phyloP scores from a whole-genome alignment of 1,140 invertebrate genomes.

The Panonychus citri region DNA sequence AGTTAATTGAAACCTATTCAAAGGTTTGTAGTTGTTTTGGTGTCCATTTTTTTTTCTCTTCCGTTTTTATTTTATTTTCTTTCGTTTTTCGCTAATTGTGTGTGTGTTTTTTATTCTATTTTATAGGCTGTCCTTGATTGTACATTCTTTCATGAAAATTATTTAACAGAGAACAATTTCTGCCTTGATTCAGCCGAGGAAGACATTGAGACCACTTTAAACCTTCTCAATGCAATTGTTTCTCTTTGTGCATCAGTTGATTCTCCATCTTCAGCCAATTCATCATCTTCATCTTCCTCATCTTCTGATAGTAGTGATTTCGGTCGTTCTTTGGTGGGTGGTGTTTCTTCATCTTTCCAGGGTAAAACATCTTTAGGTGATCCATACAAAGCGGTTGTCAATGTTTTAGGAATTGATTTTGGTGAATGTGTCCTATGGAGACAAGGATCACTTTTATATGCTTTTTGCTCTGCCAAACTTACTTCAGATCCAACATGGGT shows the following conservation, averaged over 20 bases:
- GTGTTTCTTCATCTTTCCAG: neutral
- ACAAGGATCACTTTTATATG: conserved; percentile 4
- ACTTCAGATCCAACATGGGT: neutral
- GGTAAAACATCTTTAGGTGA: neutral
- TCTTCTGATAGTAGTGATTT: too few relatives aligned
- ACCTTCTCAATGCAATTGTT: neutral
- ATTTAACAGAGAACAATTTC: neutral
- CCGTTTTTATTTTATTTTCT: neutral
- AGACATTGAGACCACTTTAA: neutral
- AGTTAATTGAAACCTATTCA: neutral
- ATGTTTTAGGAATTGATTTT: conserved; percentile 2
- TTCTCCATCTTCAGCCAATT: too few relatives aligned
- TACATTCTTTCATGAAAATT: conserved; percentile 3
- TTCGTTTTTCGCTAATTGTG: too few relatives aligned
- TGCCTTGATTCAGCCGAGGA: neutral
- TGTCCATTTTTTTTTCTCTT: neutral
- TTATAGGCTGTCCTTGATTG: conserved; percentile 1
- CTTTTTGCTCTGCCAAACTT: conserved; percentile 4
- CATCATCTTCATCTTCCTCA: too few relatives aligned
- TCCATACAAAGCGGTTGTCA: neutral
- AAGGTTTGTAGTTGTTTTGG: neutral
- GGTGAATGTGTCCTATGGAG: conserved; percentile 5
- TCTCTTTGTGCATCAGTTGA: neutral
- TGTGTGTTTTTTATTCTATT: too few relatives aligned
- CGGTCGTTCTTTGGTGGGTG: neutral